Evolutionary conservation across 2,888 invertebrate genomes (phyloP), one percentile per base, ranked within the genome.

Genomic region (Chloroclystis v-ata): DNA sequence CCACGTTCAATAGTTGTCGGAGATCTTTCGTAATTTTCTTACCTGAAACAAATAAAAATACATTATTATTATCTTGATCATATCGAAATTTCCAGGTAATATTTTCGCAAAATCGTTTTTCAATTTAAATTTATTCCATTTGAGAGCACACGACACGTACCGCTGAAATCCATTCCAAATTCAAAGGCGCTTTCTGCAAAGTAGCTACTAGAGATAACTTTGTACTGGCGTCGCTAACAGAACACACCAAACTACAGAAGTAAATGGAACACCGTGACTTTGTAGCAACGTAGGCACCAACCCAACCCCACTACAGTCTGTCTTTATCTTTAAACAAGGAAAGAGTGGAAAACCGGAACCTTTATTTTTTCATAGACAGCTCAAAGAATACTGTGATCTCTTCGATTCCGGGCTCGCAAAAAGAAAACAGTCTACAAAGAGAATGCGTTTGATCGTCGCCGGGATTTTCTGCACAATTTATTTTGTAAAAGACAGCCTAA

Each of bases 131-230:
- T 26, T 33, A 49, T 47, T 46, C 14, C 28, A 33, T 28, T 45
- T 45, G 44, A 20, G 1, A 35, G 28, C 43, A 41, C 40, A 37
- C 46, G 42, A 39, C 41, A 25, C 25, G 7, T 13, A 47, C 41
- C 20, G 11, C 43, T 45, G 64, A 59, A 59, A 56, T 56, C 57
- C 61, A 64, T 62, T 63, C 54, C 56, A 56, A 61, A 67, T 68
- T 63, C 63, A 65, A 65, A 66, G 57, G 63, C 59, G 57, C 55
- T 56, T 49, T 60, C 52, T 57, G 60, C 60, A 52, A 67, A 68
- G 59, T 66, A n/a, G n/a, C n/a, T n/a, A 66, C 60, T 60, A 57
- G 56, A 70, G 72, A 73, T 74, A 73, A 72, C 70, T 74, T 71
- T 72, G 67, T 69, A 65, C 60, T 28, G 28, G 41, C 59, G 61